Conservation (phyloP, 1,140 invertebrate species). For the Ooceraea biroi region DNA sequence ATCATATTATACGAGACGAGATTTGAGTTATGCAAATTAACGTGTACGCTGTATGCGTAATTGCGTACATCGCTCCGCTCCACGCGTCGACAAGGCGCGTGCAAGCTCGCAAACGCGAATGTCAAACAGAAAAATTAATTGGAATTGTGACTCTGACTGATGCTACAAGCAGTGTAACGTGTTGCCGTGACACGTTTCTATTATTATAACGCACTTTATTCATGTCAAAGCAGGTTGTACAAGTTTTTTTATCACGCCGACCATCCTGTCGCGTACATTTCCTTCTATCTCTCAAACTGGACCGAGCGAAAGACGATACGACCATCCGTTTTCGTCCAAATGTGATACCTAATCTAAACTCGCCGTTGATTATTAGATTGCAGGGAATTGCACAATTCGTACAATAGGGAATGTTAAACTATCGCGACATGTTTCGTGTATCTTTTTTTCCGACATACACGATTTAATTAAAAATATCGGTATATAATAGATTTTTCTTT, state of each 20-base stretch:
- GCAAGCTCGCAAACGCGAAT: neutral
- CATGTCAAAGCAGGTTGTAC: conserved; percentile 23
- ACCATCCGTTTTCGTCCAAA: conserved; percentile 32
- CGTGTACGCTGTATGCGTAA: no score
- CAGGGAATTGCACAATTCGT: neutral
- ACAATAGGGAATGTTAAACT: conserved; percentile 23
- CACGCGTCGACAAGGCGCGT: no score
- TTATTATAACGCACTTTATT: conserved; percentile 27
- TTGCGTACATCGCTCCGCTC: neutral
- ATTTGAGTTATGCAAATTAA: neutral
- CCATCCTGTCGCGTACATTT: conserved; percentile 11
- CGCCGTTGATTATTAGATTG: neutral
- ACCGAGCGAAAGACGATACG: neutral
- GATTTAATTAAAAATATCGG: neutral
- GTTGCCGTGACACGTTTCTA: conserved; percentile 20
- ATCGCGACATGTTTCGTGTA: neutral
- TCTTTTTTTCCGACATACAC: neutral
- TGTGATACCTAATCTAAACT: neutral
- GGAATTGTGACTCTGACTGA: neutral
- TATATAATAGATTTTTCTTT: neutral
- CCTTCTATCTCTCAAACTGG: conserved; percentile 42
- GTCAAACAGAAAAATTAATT: neutral
- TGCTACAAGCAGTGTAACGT: conserved; percentile 23
- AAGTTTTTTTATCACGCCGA: conserved; percentile 51
- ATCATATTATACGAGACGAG: neutral